phyloP scores from a whole-genome alignment of 2,888 invertebrate genomes.

The Laspeyria flexula region DNA sequence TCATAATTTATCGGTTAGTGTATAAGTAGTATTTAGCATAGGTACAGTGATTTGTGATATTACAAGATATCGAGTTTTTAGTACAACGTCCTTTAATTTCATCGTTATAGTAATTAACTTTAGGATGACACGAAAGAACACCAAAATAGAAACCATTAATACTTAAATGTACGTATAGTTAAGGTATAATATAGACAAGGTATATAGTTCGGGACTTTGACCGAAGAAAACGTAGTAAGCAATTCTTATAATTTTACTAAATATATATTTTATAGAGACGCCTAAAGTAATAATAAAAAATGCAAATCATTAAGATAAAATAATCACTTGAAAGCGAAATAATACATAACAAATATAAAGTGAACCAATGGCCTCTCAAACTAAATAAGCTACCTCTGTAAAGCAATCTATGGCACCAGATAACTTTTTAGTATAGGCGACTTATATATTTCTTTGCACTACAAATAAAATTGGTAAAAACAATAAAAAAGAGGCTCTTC shows the following conservation, averaged over 20 bases:
- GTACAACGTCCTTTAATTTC: conserved; percentile 81
- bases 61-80: conserved; percentile 80
- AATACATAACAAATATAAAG: not conserved
- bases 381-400: conserved; percentile 39
- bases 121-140: conserved; percentile 81
- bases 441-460: conserved; percentile 32
- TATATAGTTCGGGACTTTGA: conserved; percentile 26
- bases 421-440: conserved; percentile 26
- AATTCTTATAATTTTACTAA: conserved; percentile 29
- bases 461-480: conserved; percentile 4
- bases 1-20: conserved; percentile 65
- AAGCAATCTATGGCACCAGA: conserved; percentile 17
- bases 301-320: not conserved
- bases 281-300: conserved; percentile 9
- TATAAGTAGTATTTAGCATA: conserved; percentile 72
- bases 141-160: conserved; percentile 74
- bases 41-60: conserved; percentile 84
- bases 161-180: conserved; percentile 51
- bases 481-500: not conserved
- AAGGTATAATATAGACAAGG: conserved; percentile 40
- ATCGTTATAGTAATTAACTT: conserved; percentile 73
- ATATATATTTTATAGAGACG: conserved; percentile 12
- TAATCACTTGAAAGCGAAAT: not conserved
- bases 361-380: conserved; percentile 35
- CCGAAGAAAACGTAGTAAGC: conserved; percentile 19